These are phyloP conservation scores for Rhinophrynus dorsalis DNA, from an alignment of 2,797 vertebrate genomes.

Conservation along the genomic window DNA sequence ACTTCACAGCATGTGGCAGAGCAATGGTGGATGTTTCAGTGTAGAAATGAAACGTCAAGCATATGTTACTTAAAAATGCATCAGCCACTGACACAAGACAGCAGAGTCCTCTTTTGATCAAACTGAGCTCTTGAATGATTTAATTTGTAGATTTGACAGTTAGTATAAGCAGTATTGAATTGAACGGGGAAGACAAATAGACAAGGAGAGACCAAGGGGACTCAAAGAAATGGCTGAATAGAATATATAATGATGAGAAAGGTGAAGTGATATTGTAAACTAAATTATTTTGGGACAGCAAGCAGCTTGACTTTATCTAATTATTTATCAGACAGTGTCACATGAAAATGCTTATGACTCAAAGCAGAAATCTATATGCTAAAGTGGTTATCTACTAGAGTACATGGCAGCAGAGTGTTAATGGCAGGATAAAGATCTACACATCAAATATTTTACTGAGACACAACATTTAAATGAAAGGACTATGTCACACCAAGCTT, in stretches of 20 bases:
- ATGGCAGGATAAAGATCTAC: not conserved
- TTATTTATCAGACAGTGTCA: conserved; percentile 41
- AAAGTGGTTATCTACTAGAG: conserved; percentile 18
- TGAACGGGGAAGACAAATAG: conserved; percentile 50
- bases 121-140: conserved; percentile 47
- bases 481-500: too few relatives aligned
- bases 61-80: conserved; percentile 50
- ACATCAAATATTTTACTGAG: too few relatives aligned
- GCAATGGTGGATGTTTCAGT: conserved; percentile 42
- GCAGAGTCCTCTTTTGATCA: conserved; percentile 49
- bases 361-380: conserved; percentile 37
- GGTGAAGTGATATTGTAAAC: conserved; percentile 45
- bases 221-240: conserved; percentile 22
- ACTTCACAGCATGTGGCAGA: conserved; percentile 43
- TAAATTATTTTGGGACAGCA: conserved; percentile 44
- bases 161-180: conserved; percentile 49
- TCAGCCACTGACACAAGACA: conserved; percentile 50
- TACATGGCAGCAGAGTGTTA: not conserved
- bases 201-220: conserved; percentile 49
- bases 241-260: conserved; percentile 46
- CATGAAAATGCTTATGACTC: conserved; percentile 16
- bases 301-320: conserved; percentile 46
- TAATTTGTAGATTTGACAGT: conserved; percentile 52
- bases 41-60: conserved; percentile 48
- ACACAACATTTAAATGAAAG: too few relatives aligned